Conservation (phyloP, 1,140 invertebrate genomes). For the Andrena cerasifolii region DNA sequence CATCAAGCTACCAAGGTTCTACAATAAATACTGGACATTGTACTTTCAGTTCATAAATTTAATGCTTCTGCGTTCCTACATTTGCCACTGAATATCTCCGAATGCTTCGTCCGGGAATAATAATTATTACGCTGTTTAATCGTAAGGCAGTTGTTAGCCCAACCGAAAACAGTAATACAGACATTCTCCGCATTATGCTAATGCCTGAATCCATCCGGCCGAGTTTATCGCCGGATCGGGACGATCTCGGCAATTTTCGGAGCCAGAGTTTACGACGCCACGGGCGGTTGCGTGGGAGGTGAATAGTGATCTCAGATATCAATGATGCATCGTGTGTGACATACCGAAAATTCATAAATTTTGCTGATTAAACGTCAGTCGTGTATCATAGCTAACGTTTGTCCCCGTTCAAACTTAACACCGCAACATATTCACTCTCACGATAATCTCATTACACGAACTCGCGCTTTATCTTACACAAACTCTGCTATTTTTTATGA, state of each 20-base stretch:
- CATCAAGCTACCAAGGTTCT: too few species aligned
- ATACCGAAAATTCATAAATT: neutral
- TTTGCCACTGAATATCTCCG: neutral
- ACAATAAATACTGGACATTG: neutral
- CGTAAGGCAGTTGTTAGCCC: neutral
- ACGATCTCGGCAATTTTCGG: constrained; percentile 30
- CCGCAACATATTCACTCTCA: too few species aligned
- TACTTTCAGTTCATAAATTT: too few species aligned
- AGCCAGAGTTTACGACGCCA: constrained; percentile 9
- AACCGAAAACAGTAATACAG: constrained; percentile 30
- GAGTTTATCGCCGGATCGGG: constrained; percentile 43
- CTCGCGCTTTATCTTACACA: too few species aligned
- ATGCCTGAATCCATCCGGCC: constrained; percentile 41
- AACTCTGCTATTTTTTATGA: too few species aligned
- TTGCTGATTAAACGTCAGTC: too few species aligned
- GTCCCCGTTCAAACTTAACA: too few species aligned
- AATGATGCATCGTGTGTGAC: neutral
- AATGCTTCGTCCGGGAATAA: neutral
- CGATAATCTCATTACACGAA: too few species aligned
- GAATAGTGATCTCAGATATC: constrained; percentile 29
- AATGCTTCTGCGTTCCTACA: neutral
- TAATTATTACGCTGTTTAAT: constrained; percentile 10
- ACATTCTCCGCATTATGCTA: constrained; percentile 51
- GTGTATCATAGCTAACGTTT: neutral
- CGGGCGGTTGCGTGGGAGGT: constrained; percentile 23